Conservation (phyloP, 1,140 invertebrate genomes). For the Meloidogyne floridensis region DNA sequence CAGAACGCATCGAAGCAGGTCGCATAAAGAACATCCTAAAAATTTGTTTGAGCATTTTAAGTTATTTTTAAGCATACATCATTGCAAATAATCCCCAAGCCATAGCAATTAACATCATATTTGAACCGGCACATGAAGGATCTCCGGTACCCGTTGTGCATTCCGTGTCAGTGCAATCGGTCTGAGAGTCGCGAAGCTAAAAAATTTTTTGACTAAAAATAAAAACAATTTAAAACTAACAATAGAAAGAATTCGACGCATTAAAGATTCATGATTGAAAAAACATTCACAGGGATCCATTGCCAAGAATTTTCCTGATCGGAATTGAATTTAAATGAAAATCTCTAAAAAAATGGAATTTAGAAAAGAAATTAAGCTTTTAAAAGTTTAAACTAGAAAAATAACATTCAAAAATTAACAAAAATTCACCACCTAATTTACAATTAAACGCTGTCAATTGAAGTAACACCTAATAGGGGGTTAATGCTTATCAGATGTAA, state of each 20-base stretch:
- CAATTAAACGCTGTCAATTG: too few species aligned
- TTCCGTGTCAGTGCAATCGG: conserved; percentile 38
- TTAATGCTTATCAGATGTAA: too few species aligned
- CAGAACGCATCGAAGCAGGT: conserved; percentile 34
- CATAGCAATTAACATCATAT: conserved; percentile 40
- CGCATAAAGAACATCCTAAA: conserved; percentile 30
- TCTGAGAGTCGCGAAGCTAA: conserved; percentile 37
- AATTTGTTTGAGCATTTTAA: neutral
- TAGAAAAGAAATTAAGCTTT: too few species aligned
- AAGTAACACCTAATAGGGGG: too few species aligned
- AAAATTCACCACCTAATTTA: too few species aligned
- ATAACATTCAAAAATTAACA: too few species aligned
- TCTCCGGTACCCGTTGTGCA: conserved; percentile 25
- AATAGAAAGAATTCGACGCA: conserved; percentile 41
- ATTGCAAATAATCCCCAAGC: conserved; percentile 39
- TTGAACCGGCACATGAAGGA: conserved; percentile 17
- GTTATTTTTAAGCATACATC: neutral
- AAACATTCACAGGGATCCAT: conserved; percentile 45
- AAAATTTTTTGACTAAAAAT: neutral
- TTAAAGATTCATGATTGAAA: conserved; percentile 46
- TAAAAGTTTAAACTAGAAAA: too few species aligned
- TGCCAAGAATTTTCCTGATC: neutral
- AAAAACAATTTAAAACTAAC: conserved; percentile 10
- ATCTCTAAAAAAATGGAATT: too few species aligned
- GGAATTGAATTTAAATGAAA: too few species aligned